Percentiles rank a stretch among this genome's conserved stretches.
Conservation (phyloP, 2,888 invertebrate genomes). For the Orchestes rusci region DNA sequence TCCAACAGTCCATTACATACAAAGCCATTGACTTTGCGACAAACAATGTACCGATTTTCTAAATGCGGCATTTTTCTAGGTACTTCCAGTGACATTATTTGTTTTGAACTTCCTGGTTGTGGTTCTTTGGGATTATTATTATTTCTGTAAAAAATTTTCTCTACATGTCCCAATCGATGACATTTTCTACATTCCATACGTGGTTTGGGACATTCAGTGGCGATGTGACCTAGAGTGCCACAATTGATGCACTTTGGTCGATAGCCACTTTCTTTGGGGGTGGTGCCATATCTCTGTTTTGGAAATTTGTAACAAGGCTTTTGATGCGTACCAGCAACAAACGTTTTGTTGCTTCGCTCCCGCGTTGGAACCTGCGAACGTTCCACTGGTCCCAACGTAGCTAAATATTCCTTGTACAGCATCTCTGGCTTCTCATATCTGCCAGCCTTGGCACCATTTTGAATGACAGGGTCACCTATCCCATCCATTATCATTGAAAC, state of each 20-base stretch:
- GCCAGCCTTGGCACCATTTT: too few species aligned
- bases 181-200: neutral
- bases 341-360: neutral
- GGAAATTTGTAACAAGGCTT: neutral
- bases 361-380: neutral
- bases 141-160: neutral
- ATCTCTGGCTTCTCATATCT: too few species aligned
- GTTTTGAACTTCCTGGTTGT: neutral
- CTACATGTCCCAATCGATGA: neutral
- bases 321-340: neutral
- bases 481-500: conserved; percentile 17
- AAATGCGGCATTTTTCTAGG: neutral
- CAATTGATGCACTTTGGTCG: neutral
- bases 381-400: neutral
- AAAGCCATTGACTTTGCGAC: neutral
- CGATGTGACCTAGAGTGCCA: neutral
- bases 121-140: neutral
- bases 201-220: neutral
- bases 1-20: neutral
- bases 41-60: neutral
- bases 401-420: too few species aligned
- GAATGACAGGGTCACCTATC: too few species aligned
- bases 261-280: neutral
- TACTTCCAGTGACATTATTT: neutral
- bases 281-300: neutral